Evolutionary conservation across 1,140 invertebrate species (phyloP), one percentile per base, ranked within the genome.

Genomic region (Metaphire vulgaris): DNA sequence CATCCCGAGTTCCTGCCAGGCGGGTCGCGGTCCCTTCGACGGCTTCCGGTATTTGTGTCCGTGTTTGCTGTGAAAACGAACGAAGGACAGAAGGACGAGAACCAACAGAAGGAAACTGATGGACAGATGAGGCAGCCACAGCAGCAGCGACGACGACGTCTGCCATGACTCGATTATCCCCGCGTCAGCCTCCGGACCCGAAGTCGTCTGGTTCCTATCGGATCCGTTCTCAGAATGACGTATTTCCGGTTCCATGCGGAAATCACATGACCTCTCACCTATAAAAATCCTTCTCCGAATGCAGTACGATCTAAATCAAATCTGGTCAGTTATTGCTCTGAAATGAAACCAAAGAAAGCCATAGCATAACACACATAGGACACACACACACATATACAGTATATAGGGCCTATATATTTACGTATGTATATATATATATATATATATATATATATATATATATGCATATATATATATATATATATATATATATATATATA

Each of bases 41-140:
- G 41, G 21, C 41, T 56, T 56, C 1, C 41, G 68, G 75, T 77
- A 77, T 65, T 77, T 77, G 71, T 77, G 76, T 26, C 76, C 76
- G 41, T 77, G 30, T 33, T 73, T 73, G 33, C 41, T 30, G 64
- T 77, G 76, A 33, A 66, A 77, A 31, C 33, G 41, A 29, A 77
- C 12, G 33, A 77, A 77, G n/a, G 76, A 77, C 56, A 66, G n/a
- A 2, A 72, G 2, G 31, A 77, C 72, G 15, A 77, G 31, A 6
- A 31, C 21, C 1, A 77, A n/a, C 2, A 77, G 29, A 16, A 77
- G 32, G 14, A 73, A 32, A 1, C 33, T n/a, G 1, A 77, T 31
- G 14, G 32, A n/a, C 12, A 72, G 33, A 34, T 77, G 72, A 31
- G 76, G 76, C 33, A 77, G 29, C 76, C 76, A 77, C 2, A 77